Evolutionary conservation across 2,888 invertebrate species (phyloP), one percentile per base, ranked within the genome.

Genomic region (Phania funesta): DNA sequence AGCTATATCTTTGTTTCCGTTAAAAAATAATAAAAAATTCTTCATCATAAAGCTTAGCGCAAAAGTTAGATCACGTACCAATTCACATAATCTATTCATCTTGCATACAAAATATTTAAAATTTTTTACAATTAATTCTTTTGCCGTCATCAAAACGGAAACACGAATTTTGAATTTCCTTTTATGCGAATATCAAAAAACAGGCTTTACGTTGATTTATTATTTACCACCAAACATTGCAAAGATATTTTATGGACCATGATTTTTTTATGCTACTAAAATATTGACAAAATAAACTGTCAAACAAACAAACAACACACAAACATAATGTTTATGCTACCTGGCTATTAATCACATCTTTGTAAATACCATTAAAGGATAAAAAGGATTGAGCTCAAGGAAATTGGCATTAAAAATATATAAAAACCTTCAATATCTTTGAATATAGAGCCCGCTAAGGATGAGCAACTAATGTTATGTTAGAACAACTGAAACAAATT

Each of bases 111-210:
- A 20, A 16, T 3, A 56, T 35, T 18, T 32, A 29, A 3, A 13
- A 35, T 22, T 38, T 18, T 58, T 22, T 2, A n/a, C 20, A 8
- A 52, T 38, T 50, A 20, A 29, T 29, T 56, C 46, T n/a, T 24
- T 26, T 60, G 24, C 13, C 35, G 24, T 44, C 58, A 44, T 50
- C 67, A 60, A 76, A 71, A 67, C 65, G 80, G 76, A 80, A 76
- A 65, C 65, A 75, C 41, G 65, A 80, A 70, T 65, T 80, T 64
- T 75, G 58, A 70, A 76, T 76, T 76, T 76, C 70, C 75, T 75
- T 41, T 77, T 62, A 9, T 20, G 1, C 4, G 56, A 48, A 20
- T 35, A 41, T 2, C 16, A 50, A 48, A 58, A 13, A 9, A 62
- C 18, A 16, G 50, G 32, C 18, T 22, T 35, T 3, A 56, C n/a